A percentile compares a stretch with the other conserved stretches of the same genome.
Evolutionary conservation across 92 coral and sea anemone species (phyloP).

Genomic region (Diadumene lineata): DNA sequence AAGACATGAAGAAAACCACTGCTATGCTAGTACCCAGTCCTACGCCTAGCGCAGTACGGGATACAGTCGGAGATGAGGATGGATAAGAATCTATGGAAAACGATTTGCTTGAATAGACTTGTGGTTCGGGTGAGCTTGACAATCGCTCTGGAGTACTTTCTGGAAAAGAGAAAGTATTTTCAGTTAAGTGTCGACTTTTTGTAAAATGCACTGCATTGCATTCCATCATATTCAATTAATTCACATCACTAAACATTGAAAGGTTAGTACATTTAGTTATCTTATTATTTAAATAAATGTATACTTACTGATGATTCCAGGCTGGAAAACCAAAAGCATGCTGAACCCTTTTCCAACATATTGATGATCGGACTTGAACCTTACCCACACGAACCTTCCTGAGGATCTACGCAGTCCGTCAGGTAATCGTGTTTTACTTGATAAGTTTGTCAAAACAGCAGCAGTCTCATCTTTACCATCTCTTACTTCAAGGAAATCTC

Average conservation of each 20-base stretch:
- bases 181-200: too few species aligned
- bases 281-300: not conserved
- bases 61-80: too few species aligned
- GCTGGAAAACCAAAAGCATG: not conserved
- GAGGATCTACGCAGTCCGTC: not conserved
- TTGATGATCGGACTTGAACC: constrained; percentile 4
- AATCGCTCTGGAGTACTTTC: too few species aligned
- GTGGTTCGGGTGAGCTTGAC: too few species aligned
- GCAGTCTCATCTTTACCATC: constrained; percentile 1
- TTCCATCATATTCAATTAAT: too few species aligned
- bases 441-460: not conserved
- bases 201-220: too few species aligned
- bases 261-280: too few species aligned
- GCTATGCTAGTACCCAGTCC: not conserved
- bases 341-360: not conserved
- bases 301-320: not conserved
- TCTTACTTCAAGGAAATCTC: constrained; percentile 11
- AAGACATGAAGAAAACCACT: not conserved
- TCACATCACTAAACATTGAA: too few species aligned
- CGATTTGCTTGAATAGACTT: not conserved
- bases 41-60: not conserved
- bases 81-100: not conserved
- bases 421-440: not conserved
- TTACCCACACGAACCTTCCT: not conserved
- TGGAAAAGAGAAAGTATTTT: too few species aligned